Evolutionary conservation across 2,888 invertebrate genomes (phyloP).

Genomic region (Ichneumoninae sp.): DNA sequence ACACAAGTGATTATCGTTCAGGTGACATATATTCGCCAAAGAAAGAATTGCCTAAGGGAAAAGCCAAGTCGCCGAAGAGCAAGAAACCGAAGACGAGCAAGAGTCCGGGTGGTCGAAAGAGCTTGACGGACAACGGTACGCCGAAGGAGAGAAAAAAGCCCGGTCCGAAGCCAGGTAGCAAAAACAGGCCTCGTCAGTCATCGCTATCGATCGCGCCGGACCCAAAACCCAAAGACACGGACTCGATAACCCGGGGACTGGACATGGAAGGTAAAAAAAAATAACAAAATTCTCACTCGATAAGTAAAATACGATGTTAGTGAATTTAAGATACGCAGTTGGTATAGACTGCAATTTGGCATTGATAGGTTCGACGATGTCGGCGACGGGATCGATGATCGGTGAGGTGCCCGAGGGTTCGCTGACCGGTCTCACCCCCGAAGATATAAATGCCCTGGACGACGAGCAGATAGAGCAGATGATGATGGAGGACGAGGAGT

Average conservation of each 20-base stretch:
- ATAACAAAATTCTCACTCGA: neutral
- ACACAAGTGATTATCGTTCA: constrained; percentile 62
- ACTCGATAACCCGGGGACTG: constrained; percentile 56
- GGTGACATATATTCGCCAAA: constrained; percentile 82
- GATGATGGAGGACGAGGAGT: constrained; percentile 88
- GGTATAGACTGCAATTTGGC: constrained; percentile 38
- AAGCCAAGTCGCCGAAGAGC: constrained; percentile 79
- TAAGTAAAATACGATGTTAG: neutral
- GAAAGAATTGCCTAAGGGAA: constrained; percentile 76
- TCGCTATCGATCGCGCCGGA: constrained; percentile 71
- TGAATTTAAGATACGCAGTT: constrained; percentile 1
- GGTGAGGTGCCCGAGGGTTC: constrained; percentile 73
- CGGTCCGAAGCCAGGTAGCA: constrained; percentile 83
- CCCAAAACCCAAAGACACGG: constrained; percentile 73
- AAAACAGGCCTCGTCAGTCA: constrained; percentile 78
- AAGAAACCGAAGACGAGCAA: constrained; percentile 76
- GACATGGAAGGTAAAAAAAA: constrained; percentile 63
- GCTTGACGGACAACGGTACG: constrained; percentile 76
- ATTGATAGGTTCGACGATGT: constrained; percentile 74
- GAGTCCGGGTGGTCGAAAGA: constrained; percentile 78
- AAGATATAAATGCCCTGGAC: constrained; percentile 80
- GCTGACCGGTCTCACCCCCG: constrained; percentile 78
- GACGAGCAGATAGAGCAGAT: constrained; percentile 83
- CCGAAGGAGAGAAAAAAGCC: constrained; percentile 82
- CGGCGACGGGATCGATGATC: constrained; percentile 74